A percentile compares a stretch with the other conserved stretches of the same genome.
Evolutionary conservation across 2,113 vertebrate genomes (phyloP).

Genomic region (Tauraco erythrolophus): DNA sequence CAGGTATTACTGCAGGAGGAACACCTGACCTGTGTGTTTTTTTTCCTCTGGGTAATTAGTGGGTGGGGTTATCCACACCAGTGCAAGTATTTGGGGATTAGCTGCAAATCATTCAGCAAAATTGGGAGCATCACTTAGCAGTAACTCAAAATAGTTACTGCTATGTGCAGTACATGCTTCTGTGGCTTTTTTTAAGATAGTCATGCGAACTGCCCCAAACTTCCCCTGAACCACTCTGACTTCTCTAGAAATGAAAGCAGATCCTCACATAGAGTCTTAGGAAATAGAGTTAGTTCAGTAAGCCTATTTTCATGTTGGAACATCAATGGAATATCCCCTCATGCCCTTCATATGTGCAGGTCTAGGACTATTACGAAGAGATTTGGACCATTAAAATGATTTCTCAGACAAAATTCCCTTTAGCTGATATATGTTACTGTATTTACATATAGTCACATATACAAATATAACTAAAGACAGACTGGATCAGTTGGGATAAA

Average conservation of each 20-base stretch:
- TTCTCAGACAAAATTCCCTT: not conserved
- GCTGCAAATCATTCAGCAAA: not conserved
- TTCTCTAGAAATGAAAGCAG: not conserved
- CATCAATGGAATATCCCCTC: not conserved
- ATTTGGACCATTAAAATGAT: not conserved
- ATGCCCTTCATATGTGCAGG: not conserved
- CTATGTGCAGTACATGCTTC: not conserved
- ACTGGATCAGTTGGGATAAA: not conserved
- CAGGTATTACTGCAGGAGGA: not conserved
- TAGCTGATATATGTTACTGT: not conserved
- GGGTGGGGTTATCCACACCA: conserved; percentile 8
- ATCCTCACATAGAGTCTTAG: not conserved
- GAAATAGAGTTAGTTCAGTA: not conserved
- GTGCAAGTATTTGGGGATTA: conserved; percentile 38
- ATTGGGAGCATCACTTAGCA: not conserved
- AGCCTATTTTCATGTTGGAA: not conserved
- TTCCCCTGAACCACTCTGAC: not conserved
- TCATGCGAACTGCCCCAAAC: not conserved
- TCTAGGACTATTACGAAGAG: not conserved
- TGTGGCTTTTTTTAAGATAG: not conserved
- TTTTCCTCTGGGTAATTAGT: not conserved
- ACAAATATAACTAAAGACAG: not conserved
- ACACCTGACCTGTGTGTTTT: not conserved
- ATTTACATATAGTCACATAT: not conserved
- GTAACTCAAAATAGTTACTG: not conserved